Conservation (phyloP, 2,888 invertebrate genomes). For the Palloptera scutellata region DNA sequence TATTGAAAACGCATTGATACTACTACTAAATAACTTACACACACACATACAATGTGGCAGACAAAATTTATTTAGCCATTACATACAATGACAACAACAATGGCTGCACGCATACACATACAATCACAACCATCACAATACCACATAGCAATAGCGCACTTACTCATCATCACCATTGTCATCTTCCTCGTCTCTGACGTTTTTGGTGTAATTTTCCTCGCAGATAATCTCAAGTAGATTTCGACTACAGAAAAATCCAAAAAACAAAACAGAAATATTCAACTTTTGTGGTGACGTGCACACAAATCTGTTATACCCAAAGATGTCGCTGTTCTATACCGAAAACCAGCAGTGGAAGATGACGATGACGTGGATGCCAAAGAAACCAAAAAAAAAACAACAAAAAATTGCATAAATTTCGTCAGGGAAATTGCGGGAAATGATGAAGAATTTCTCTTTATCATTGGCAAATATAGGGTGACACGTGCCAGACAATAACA, state of each 20-base stretch:
- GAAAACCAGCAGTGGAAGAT: background rate
- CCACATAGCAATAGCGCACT: background rate
- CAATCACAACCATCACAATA: background rate
- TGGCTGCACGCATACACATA: background rate
- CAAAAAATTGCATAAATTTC: background rate
- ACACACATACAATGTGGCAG: no score
- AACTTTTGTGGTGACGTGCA: no score
- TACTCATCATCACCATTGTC: background rate
- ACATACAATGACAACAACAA: background rate
- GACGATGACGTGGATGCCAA: background rate
- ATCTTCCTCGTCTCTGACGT: background rate
- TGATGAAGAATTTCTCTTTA: slow-evolving; percentile 9
- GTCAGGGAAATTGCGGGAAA: slow-evolving; percentile 23
- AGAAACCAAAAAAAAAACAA: background rate
- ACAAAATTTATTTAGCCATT: slow-evolving; percentile 13
- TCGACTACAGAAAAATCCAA: background rate
- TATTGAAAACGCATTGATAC: slow-evolving; percentile 10
- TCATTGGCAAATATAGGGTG: slow-evolving; percentile 2
- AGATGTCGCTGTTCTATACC: no score
- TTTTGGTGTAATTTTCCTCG: background rate
- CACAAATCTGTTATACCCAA: no score
- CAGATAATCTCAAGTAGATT: slow-evolving; percentile 25
- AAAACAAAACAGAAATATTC: no score
- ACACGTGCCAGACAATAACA: slow-evolving; percentile 20
- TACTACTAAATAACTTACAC: background rate